Percentiles rank a stretch among this genome's conserved stretches.
These are phyloP conservation scores for Dipus sagitta DNA, from an alignment of 2,797 vertebrate species.

Conservation along the genomic window DNA sequence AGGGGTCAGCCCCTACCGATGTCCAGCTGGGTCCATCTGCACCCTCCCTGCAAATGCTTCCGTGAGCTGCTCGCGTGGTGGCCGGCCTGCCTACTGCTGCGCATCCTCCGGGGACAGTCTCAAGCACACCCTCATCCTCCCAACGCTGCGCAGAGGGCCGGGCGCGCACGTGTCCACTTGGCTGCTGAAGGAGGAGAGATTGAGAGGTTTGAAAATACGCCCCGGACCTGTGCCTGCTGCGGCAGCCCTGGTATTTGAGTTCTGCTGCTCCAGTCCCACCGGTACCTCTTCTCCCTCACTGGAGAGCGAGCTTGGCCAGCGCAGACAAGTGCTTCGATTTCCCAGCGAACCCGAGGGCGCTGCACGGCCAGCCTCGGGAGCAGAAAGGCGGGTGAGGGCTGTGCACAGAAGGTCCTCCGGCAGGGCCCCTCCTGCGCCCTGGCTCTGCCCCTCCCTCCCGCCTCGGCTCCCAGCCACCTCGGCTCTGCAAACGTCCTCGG, in stretches of 20 bases:
- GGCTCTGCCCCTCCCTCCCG: not conserved
- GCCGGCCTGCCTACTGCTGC: not conserved
- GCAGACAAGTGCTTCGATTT: not conserved
- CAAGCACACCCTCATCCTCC: not conserved
- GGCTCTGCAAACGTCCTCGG: not conserved
- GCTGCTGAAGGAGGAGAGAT: not conserved
- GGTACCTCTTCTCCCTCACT: not conserved
- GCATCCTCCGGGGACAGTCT: not conserved
- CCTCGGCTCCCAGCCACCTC: too few species aligned
- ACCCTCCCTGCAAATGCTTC: not conserved
- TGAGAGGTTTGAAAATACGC: not conserved
- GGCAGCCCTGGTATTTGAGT: not conserved
- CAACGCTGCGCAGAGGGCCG: not conserved
- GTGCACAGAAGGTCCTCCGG: not conserved
- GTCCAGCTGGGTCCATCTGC: not conserved
- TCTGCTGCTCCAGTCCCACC: not conserved
- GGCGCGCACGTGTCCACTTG: not conserved
- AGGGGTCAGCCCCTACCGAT: not conserved
- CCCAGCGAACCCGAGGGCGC: not conserved
- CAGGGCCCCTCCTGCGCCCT: rapidly evolving
- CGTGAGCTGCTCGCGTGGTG: not conserved
- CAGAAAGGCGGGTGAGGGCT: not conserved
- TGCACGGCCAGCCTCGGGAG: not conserved
- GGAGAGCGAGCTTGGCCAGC: not conserved
- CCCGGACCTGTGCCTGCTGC: not conserved